Base-by-base conservation (phyloP, 2,888 invertebrate species). In the Catocala sponsa region DNA sequence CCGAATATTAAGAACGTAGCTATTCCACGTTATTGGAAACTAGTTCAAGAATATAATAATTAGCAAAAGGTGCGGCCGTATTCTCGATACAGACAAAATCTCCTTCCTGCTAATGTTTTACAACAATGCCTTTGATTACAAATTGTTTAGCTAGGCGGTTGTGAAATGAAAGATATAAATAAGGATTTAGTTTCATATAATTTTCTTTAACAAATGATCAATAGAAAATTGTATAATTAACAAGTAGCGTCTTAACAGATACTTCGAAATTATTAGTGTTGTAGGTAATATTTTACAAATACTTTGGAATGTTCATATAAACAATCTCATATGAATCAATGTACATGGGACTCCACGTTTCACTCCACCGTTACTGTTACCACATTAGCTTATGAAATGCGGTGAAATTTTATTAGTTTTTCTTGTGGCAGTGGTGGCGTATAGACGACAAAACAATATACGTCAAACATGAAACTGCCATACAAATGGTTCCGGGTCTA, bases 141-240 rank as follows among this genome's bases (percentile, higher is more conserved):
- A 35, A 44, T 59, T 12, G 61, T 65, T 42, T 15, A 43, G 44
- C 47, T 7, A 6, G 13, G 32, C 9, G 62, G 53, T 55, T 63
- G 55, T 62, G 53, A 78, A 83, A 84, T 81, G 73, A 92, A 92
- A 92, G 80, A 92, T 85, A 89, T 68, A 65, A 53, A 58, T 88
- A 93, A 93, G 93, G 92, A 94, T 94, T 94, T 94, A 94, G 94
- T 94, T 94, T 94, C 93, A 88, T 94, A 94, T 94, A 94, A 94
- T 94, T 94, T 94, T 94, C 94, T 94, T 94, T 94, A 94, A 94
- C 94, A 94, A 94, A 94, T 94, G 92, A 94, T 94, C 94, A 94
- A 94, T 94, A 94, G 94, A 94, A 94, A 94, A 94, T 93, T 94
- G 94, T 93, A 94, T 94, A 94, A 94, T 94, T 93, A 94, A 94